phyloP scores from a whole-genome alignment of 2,797 vertebrate species.

The Enoplosus armatus region DNA sequence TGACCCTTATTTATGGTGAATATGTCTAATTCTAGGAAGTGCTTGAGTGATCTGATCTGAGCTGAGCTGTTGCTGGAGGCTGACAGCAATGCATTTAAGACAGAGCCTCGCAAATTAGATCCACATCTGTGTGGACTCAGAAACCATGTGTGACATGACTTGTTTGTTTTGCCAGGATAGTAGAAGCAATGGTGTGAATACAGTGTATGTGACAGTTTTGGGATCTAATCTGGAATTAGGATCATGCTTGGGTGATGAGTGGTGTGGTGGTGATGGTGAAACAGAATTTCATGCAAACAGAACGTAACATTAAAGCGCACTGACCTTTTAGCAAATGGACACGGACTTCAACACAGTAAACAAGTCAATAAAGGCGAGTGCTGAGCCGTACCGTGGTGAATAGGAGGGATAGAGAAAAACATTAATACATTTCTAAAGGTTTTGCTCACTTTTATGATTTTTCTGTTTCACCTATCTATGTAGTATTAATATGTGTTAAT shows the following conservation, averaged over 20 bases:
- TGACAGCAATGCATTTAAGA: neutral
- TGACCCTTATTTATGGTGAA: neutral
- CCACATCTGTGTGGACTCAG: neutral
- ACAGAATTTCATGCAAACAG: conserved; percentile 27
- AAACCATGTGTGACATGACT: neutral
- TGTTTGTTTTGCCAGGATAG: neutral
- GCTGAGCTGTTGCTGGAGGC: conserved; percentile 4
- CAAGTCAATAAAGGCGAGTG: conserved; percentile 48
- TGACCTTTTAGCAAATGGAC: conserved; percentile 45
- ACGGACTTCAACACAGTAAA: conserved; percentile 31
- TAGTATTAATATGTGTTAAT: neutral
- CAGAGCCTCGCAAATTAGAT: neutral
- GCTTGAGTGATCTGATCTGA: conserved; percentile 13
- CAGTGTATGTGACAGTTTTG: neutral
- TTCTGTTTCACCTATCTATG: neutral
- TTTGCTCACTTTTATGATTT: neutral
- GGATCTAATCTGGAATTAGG: conserved; percentile 25
- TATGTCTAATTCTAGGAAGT: neutral
- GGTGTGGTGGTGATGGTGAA: neutral
- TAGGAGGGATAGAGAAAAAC: neutral
- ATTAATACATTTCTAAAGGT: neutral
- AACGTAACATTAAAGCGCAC: conserved; percentile 6
- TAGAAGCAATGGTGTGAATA: conserved; percentile 1
- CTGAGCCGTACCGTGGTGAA: neutral
- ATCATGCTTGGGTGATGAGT: conserved; percentile 16